Conservation (phyloP, 2,797 vertebrate species). For the Diplodus sargus region DNA sequence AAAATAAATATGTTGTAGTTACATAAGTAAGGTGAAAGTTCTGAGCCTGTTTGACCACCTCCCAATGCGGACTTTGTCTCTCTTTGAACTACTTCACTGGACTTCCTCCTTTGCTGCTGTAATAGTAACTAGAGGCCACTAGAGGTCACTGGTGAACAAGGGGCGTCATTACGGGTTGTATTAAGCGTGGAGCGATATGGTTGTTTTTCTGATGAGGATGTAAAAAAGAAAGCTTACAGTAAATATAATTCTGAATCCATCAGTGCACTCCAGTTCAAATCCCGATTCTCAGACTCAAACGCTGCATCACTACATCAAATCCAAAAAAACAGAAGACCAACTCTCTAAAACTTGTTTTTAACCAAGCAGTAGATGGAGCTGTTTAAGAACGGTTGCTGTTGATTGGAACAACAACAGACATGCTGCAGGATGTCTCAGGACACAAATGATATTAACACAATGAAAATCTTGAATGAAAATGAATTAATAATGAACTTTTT, state of each 20-base stretch:
- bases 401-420: not conserved
- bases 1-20: no score
- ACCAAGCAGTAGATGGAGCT: not conserved
- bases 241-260: not conserved
- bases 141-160: no score
- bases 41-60: no score
- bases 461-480: not conserved
- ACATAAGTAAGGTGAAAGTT: no score
- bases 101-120: no score
- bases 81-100: no score
- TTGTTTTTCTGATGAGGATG: not conserved
- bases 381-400: not conserved
- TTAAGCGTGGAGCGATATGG: no score
- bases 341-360: not conserved
- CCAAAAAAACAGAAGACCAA: not conserved
- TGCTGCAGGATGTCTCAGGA: not conserved
- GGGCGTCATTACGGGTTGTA: no score
- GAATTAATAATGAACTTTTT: no score
- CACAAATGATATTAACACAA: not conserved
- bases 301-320: not conserved
- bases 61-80: no score
- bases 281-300: not conserved
- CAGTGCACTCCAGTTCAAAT: not conserved
- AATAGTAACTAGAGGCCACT: no score
- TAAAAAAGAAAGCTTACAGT: not conserved